Percentiles rank a stretch among this genome's conserved stretches.
Evolutionary conservation across 2,113 vertebrate genomes (phyloP).

Genomic region (Elachura formosa): DNA sequence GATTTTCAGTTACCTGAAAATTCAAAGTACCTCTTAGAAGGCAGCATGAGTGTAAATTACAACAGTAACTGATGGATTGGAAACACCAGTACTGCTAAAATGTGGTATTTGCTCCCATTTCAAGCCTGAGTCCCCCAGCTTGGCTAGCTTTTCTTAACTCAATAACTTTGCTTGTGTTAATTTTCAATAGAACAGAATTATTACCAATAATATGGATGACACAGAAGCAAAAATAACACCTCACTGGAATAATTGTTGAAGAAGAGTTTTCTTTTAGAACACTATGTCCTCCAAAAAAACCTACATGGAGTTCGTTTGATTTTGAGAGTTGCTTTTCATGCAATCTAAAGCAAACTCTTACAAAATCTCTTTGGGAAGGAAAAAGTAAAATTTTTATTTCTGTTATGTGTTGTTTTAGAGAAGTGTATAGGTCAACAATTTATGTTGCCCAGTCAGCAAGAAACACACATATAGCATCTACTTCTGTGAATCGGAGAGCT

Average conservation of each 20-base stretch:
- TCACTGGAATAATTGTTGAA: background rate
- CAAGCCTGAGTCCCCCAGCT: background rate
- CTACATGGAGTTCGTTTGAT: background rate
- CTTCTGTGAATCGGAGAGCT: background rate
- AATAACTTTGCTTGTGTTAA: background rate
- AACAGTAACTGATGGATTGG: background rate
- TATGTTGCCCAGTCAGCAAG: background rate
- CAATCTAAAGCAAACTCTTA: background rate
- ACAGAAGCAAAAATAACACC: background rate
- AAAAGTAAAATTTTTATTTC: background rate
- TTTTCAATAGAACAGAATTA: background rate
- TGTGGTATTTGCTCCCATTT: background rate
- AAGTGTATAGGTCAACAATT: background rate
- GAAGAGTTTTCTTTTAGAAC: background rate
- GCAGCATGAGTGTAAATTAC: background rate
- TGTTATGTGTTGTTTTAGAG: background rate
- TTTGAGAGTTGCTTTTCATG: background rate
- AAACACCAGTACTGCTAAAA: background rate
- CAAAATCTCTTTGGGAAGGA: background rate
- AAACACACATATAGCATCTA: background rate
- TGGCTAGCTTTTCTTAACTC: background rate
- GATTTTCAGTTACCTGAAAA: background rate
- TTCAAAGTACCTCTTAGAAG: background rate
- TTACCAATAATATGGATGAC: background rate
- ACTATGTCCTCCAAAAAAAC: background rate